Conservation (phyloP, 2,797 vertebrate genomes). For the Poecilia picta region DNA sequence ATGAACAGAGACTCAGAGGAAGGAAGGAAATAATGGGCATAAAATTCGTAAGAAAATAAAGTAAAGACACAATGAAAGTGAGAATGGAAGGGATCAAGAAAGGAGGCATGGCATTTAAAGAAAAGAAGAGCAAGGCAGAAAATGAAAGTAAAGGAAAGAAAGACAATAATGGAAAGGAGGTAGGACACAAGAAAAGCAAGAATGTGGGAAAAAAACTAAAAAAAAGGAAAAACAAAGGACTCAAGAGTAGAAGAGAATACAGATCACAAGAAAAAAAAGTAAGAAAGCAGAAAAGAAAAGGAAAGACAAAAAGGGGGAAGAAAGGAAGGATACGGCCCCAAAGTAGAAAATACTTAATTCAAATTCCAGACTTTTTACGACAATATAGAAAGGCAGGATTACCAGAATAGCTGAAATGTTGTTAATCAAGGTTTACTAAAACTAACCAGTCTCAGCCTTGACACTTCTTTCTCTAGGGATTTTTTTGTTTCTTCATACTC, state of each 20-base stretch:
- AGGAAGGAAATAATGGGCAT: neutral
- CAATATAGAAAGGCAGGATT: neutral
- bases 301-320: neutral
- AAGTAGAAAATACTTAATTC: neutral
- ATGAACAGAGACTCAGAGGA: neutral
- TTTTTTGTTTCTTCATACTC: conserved; percentile 92
- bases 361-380: neutral
- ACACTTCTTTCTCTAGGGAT: conserved; percentile 75
- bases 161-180: neutral
- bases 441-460: conserved; percentile 77
- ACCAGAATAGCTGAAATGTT: neutral
- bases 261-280: neutral
- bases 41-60: neutral
- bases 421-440: neutral
- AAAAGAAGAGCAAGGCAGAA: neutral
- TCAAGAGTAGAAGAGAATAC: neutral
- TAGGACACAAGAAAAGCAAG: neutral
- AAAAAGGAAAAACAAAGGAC: neutral
- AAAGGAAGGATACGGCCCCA: neutral
- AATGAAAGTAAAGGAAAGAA: neutral
- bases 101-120: neutral
- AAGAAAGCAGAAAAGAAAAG: neutral
- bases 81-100: neutral
- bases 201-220: neutral
- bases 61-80: neutral